Percentiles rank a stretch among this genome's conserved stretches.
These are phyloP conservation scores for Aurelia coerulea DNA, from an alignment of 30 jellyfish, hydroid and myxozoan genomes.

Conservation along the genomic window DNA sequence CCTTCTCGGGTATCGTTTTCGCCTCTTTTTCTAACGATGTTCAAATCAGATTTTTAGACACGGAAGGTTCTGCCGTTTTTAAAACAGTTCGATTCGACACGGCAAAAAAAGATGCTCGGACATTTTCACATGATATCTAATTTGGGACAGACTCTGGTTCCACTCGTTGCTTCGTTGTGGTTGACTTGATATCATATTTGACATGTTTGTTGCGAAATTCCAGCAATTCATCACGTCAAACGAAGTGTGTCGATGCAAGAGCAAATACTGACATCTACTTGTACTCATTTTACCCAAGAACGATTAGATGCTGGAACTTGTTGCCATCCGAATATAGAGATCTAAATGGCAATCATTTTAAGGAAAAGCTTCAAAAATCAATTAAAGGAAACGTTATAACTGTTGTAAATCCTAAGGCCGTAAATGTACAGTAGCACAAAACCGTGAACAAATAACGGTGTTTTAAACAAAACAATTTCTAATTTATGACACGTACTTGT, in stretches of 20 bases:
- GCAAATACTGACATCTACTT: conserved; percentile 7
- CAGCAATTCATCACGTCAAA: not conserved
- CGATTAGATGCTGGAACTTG: conserved; percentile 7
- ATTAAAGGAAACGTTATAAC: conserved; percentile 21
- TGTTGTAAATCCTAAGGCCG: conserved; percentile 35
- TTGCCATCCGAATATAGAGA: conserved; percentile 5
- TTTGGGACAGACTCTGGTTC: too few species aligned
- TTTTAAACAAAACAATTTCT: not conserved
- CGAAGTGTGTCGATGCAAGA: not conserved
- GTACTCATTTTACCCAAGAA: conserved; percentile 8
- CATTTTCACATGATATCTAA: too few species aligned
- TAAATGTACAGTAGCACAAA: conserved; percentile 6
- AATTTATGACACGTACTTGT: not conserved
- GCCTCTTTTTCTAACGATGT: too few species aligned
- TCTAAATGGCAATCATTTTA: conserved; percentile 25
- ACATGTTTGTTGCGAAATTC: too few species aligned
- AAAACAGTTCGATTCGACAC: too few species aligned
- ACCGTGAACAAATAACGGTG: conserved; percentile 16
- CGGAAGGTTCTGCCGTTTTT: too few species aligned
- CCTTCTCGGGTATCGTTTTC: too few species aligned
- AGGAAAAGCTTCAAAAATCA: conserved; percentile 11
- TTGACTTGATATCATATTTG: too few species aligned
- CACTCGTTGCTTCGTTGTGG: too few species aligned
- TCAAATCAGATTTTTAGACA: too few species aligned
- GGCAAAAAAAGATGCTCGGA: too few species aligned